phyloP scores from a whole-genome alignment of 2,797 vertebrate genomes.

The Clamator glandarius region DNA sequence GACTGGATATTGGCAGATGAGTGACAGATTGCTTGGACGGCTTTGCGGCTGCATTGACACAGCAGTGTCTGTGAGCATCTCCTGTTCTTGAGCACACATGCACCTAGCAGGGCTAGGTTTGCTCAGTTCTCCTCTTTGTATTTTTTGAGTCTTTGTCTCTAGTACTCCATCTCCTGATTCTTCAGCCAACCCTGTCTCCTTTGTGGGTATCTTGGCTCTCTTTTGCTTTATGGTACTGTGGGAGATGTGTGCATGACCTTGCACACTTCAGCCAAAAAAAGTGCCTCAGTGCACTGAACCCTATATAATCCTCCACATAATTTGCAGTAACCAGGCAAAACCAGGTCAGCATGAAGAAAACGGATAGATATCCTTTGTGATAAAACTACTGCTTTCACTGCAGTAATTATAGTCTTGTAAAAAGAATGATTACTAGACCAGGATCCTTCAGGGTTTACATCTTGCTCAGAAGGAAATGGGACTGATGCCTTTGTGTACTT shows the following conservation, averaged over 20 bases:
- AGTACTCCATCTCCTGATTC: not conserved
- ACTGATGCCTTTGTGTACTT: not conserved
- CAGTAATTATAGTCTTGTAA: not conserved
- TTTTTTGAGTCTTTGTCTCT: not conserved
- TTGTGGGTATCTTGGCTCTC: not conserved
- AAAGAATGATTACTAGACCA: not conserved
- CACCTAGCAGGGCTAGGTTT: not conserved
- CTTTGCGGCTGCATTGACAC: not conserved
- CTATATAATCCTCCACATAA: not conserved
- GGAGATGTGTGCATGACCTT: not conserved
- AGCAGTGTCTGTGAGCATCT: not conserved
- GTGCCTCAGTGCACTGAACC: not conserved
- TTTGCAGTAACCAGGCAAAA: not conserved
- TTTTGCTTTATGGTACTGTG: not conserved
- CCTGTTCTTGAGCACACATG: rapidly evolving
- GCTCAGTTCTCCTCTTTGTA: not conserved
- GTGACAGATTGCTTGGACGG: not conserved
- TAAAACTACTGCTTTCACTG: not conserved
- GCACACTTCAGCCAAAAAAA: not conserved
- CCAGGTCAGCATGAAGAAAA: not conserved
- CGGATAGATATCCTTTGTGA: not conserved
- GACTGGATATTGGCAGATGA: not conserved
- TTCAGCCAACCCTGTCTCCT: not conserved
- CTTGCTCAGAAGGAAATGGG: not conserved
- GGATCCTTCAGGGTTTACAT: not conserved